Conservation (phyloP, 2,888 invertebrate genomes). For the Cosmia pyralina region DNA sequence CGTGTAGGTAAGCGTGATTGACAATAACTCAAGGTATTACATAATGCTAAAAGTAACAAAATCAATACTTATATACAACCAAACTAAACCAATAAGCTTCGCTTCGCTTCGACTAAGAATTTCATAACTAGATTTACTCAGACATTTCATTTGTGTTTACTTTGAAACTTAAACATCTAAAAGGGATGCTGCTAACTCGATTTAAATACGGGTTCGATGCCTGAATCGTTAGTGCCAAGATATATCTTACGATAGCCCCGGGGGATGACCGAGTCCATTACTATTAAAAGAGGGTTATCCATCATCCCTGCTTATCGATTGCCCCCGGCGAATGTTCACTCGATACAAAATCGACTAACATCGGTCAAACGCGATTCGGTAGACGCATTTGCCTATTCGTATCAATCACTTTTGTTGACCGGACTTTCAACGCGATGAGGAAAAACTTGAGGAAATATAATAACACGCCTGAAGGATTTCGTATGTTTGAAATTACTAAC, state of each 20-base stretch:
- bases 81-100: slow-evolving; percentile 22
- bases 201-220: slow-evolving; percentile 54
- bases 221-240: slow-evolving; percentile 59
- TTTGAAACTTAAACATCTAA: slow-evolving; percentile 39
- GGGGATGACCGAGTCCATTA: slow-evolving; percentile 58
- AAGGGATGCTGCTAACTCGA: slow-evolving; percentile 34
- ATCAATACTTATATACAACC: slow-evolving; percentile 17
- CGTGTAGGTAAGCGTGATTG: no score
- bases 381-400: slow-evolving; percentile 60
- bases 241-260: slow-evolving; percentile 55
- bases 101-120: slow-evolving; percentile 15
- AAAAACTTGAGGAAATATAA: slow-evolving; percentile 33
- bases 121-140: slow-evolving; percentile 36
- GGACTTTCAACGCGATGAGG: slow-evolving; percentile 40
- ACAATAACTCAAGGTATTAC: slow-evolving; percentile 15
- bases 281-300: slow-evolving; percentile 67
- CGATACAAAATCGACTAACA: slow-evolving; percentile 70
- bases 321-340: slow-evolving; percentile 51
- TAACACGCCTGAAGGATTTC: slow-evolving; percentile 16
- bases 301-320: slow-evolving; percentile 58
- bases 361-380: slow-evolving; percentile 67
- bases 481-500: slow-evolving; percentile 21
- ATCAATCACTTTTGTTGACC: slow-evolving; percentile 65
- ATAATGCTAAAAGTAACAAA: slow-evolving; percentile 5
- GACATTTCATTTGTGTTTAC: slow-evolving; percentile 48